Evolutionary conservation across 2,113 vertebrate species (phyloP).

Genomic region (Protobothrops mucrosquamatus): DNA sequence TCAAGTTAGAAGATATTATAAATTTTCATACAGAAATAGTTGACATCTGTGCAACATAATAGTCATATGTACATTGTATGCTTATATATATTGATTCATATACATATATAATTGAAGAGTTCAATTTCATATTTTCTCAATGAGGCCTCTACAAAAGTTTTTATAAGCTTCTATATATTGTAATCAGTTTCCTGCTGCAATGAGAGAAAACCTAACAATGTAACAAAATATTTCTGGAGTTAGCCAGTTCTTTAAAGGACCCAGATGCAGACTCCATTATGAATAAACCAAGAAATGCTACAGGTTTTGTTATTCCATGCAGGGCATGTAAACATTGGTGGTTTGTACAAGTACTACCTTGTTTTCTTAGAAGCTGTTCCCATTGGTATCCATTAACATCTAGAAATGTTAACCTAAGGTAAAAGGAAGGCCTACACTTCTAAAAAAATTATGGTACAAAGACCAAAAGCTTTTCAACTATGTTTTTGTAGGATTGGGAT

Average conservation of each 20-base stretch:
- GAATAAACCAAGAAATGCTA: constrained; percentile 44
- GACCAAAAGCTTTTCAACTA: constrained; percentile 56
- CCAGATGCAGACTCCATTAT: constrained; percentile 57
- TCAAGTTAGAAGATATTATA: not conserved
- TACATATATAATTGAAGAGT: not conserved
- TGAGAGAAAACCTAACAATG: constrained; percentile 52
- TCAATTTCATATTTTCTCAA: constrained; percentile 8
- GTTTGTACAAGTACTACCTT: constrained; percentile 62
- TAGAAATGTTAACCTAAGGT: constrained; percentile 44
- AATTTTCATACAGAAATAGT: not conserved
- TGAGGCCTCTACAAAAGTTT: constrained; percentile 34
- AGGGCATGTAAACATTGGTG: constrained; percentile 57
- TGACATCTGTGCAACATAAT: not conserved
- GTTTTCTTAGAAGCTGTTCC: constrained; percentile 59
- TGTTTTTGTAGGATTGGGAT: constrained; percentile 19
- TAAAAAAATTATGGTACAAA: constrained; percentile 62
- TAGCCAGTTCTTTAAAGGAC: constrained; percentile 53
- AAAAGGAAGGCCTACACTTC: constrained; percentile 57
- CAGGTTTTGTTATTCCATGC: constrained; percentile 38
- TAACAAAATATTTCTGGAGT: constrained; percentile 42
- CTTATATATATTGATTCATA: not conserved
- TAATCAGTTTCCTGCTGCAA: constrained; percentile 38
- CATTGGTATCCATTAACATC: constrained; percentile 44
- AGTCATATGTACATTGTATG: constrained; percentile 1
- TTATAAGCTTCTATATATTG: constrained; percentile 8